Conservation (phyloP, 2,888 invertebrate species). For the Sipunculus nudus region DNA sequence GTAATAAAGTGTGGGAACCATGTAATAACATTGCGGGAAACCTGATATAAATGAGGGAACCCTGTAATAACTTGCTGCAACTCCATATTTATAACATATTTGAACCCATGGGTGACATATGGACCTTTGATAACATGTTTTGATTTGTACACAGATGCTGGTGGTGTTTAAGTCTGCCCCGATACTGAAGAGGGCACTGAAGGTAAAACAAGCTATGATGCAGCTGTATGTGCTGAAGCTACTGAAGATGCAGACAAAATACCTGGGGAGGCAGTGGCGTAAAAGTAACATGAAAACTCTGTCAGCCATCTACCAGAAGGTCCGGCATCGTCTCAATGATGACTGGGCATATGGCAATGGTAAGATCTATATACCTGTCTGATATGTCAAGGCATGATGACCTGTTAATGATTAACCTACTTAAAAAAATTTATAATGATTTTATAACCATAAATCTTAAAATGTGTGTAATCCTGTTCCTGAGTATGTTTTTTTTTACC, state of each 20-base stretch:
- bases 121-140: no score
- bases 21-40: no score
- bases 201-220: slow-evolving; percentile 86
- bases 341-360: slow-evolving; percentile 99
- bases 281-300: slow-evolving; percentile 99
- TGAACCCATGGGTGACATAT: no score
- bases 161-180: slow-evolving; percentile 99
- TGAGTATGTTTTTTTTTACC: no score
- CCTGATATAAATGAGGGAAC: no score
- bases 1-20: no score
- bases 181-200: slow-evolving; percentile 93
- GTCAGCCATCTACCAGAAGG: slow-evolving; percentile 97
- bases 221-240: slow-evolving; percentile 97
- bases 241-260: slow-evolving; percentile 99
- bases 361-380: no score
- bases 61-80: no score
- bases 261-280: slow-evolving; percentile 97
- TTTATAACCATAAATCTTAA: no score
- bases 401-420: neutral
- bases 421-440: neutral
- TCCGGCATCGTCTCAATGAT: slow-evolving; percentile 92
- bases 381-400: neutral
- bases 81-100: no score
- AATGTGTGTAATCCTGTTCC: no score
- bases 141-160: slow-evolving; percentile 76